phyloP scores from a whole-genome alignment of 2,797 vertebrate species.

The Molossus molossus region DNA sequence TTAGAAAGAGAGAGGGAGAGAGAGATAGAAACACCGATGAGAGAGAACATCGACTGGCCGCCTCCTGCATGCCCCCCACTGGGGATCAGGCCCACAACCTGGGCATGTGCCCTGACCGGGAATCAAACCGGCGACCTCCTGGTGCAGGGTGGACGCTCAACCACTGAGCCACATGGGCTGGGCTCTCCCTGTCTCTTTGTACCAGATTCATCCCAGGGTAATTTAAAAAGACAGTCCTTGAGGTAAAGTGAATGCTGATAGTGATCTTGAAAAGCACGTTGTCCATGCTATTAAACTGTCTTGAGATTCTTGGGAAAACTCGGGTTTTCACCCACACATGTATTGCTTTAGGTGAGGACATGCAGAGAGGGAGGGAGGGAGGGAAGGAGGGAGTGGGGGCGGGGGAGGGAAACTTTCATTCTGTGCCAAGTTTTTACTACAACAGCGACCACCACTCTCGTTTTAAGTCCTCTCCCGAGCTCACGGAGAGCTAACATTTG shows the following conservation, averaged over 20 bases:
- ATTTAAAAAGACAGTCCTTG: neutral
- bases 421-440: constrained; percentile 67
- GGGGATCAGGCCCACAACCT: too few relatives aligned
- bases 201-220: neutral
- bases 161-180: too few relatives aligned
- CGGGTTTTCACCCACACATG: constrained; percentile 61
- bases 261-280: neutral
- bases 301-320: constrained; percentile 54
- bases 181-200: neutral
- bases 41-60: too few relatives aligned
- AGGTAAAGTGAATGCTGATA: constrained; percentile 23
- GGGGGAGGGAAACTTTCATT: constrained; percentile 63
- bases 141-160: too few relatives aligned
- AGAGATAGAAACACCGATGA: too few relatives aligned
- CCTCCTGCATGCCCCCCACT: too few relatives aligned
- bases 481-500: constrained; percentile 78
- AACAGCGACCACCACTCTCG: constrained; percentile 52
- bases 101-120: too few relatives aligned
- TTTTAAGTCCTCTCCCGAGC: constrained; percentile 56
- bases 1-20: too few relatives aligned
- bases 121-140: too few relatives aligned
- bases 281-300: neutral
- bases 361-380: constrained; percentile 36
- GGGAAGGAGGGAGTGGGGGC: neutral
- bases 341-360: constrained; percentile 67